phyloP scores from a whole-genome alignment of 2,797 vertebrate genomes.

The Catharus ustulatus region DNA sequence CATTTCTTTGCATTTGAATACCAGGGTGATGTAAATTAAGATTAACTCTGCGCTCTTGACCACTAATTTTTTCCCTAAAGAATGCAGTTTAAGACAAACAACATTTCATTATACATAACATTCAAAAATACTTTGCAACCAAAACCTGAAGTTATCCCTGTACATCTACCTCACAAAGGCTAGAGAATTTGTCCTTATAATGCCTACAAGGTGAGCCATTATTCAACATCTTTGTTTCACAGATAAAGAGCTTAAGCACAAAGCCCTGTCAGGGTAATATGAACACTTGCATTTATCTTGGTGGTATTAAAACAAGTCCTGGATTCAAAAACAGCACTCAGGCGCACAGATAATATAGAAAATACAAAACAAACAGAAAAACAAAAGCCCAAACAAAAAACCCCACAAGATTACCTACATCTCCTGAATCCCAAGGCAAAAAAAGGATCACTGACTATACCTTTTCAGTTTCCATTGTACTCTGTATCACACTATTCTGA shows the following conservation, averaged over 20 bases:
- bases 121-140: neutral
- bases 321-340: neutral
- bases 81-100: neutral
- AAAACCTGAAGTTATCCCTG: neutral
- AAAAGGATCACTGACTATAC: neutral
- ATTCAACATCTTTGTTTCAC: neutral
- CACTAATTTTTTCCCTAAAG: neutral
- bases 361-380: neutral
- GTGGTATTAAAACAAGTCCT: neutral
- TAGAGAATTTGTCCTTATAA: neutral
- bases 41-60: neutral
- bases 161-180: neutral
- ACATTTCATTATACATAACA: neutral
- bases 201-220: neutral
- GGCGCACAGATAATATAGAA: neutral
- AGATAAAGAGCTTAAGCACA: conserved; percentile 3
- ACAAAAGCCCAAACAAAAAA: neutral
- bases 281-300: neutral
- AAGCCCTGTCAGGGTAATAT: neutral
- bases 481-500: neutral
- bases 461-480: neutral
- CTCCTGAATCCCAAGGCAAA: neutral
- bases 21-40: neutral
- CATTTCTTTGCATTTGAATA: neutral
- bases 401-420: neutral